Base-by-base conservation (phyloP, 30 jellyfish, hydroid and myxozoan species). In the Mastigias papua region DNA sequence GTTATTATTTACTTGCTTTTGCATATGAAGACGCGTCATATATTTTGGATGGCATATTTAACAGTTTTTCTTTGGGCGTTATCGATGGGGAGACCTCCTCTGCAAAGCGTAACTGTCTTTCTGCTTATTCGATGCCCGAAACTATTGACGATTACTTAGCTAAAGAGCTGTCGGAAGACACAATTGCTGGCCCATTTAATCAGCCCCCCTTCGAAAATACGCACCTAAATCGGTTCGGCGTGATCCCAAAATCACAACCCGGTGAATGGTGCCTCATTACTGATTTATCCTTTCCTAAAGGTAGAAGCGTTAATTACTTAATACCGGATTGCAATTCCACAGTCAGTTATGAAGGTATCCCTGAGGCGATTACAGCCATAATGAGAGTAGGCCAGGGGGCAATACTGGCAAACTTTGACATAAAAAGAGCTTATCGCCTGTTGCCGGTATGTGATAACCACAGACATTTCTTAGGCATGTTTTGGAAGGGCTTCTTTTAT, bases 221-320 rank as follows among this genome's bases (percentile, higher is more conserved):
- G 23, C 96, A 84, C 29, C 58, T 91, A 0, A 84, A 82, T 63
- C 82, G 96, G 9, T 83, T 91, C 77, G 97, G 97, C 23, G 91
- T 83, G 15, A 83, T 91, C 34, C 97, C 95, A 7, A 91, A 83
- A 57, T 73, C 95, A 4, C 33, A 72, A 19, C 91, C 82, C 63
- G 92, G 92, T 31, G 84, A 91, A 73, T 91, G 73, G 74, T 88
- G 97, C 27, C 57, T 91, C 27, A 84, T 82, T 60, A 71, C 95
- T 9, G 92, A 83, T 54, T 58, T 84, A 26, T 83, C 92, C 7
- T 81, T 33, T 37, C 97, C 97, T 16, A 46, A 22, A 16, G 91
- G 95, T 30, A 31, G 19, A 10, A 84, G 89, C 66, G 76, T 84
- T 17, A 83, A 75, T 48, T 91, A 74, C 73, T 70, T 89, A 26